phyloP scores from a whole-genome alignment of 2,888 invertebrate species.

The Eurytoma adleriae region DNA sequence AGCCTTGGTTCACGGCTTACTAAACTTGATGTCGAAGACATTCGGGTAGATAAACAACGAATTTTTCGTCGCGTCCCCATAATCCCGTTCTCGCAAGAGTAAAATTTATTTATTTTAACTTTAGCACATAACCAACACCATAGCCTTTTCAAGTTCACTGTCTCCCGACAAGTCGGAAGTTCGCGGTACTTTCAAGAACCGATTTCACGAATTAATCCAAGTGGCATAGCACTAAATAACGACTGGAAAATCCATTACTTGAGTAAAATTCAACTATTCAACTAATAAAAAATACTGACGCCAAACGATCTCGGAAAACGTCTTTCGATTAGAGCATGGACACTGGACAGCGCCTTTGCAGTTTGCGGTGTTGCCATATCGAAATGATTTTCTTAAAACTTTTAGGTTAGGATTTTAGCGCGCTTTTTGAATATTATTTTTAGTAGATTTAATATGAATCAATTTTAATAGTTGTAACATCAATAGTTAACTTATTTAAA shows the following conservation, averaged over 20 bases:
- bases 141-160: background rate
- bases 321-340: background rate
- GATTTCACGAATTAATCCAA: background rate
- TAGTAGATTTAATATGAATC: no score
- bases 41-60: background rate
- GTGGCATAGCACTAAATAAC: background rate
- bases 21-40: no score
- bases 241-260: background rate
- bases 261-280: constrained; percentile 13
- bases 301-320: constrained; percentile 35
- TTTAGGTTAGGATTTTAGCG: constrained; percentile 19
- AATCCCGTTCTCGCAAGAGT: no score
- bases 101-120: background rate
- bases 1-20: no score
- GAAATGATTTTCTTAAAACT: background rate
- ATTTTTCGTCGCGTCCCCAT: constrained; percentile 20
- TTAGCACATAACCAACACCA: constrained; percentile 33
- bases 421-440: background rate
- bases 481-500: background rate
- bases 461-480: no score
- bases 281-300: constrained; percentile 44
- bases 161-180: background rate
- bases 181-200: no score
- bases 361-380: constrained; percentile 18
- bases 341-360: constrained; percentile 30